Evolutionary conservation across 2,113 vertebrate genomes (phyloP).

Genomic region (Caretta caretta): DNA sequence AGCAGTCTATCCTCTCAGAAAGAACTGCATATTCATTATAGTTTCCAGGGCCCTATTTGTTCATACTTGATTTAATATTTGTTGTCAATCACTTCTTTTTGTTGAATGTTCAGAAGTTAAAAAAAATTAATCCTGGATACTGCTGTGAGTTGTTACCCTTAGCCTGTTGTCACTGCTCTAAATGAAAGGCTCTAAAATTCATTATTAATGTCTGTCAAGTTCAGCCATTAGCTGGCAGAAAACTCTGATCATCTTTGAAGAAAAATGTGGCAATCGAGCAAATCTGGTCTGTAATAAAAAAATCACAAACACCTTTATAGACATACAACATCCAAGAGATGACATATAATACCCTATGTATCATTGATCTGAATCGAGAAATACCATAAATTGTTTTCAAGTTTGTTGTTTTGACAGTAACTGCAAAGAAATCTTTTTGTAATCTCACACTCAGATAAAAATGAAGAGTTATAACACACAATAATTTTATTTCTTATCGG

Average conservation of each 20-base stretch:
- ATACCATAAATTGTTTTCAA: slow-evolving; percentile 17
- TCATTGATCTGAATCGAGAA: slow-evolving; percentile 18
- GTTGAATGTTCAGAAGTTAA: slow-evolving; percentile 37
- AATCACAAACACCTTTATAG: neutral
- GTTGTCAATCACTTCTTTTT: slow-evolving; percentile 50
- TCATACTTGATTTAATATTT: slow-evolving; percentile 49
- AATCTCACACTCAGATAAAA: slow-evolving; percentile 28
- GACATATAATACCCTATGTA: neutral
- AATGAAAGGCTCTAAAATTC: slow-evolving; percentile 21
- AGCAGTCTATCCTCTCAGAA: neutral
- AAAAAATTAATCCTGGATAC: slow-evolving; percentile 29
- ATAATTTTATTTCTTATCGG: neutral
- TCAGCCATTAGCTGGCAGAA: slow-evolving; percentile 23
- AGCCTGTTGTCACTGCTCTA: neutral
- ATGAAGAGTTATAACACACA: neutral
- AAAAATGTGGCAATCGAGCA: neutral
- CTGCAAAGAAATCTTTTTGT: slow-evolving; percentile 38
- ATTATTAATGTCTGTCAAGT: slow-evolving; percentile 22
- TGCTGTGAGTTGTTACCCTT: neutral
- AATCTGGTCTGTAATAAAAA: slow-evolving; percentile 13
- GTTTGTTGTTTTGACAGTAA: slow-evolving; percentile 53
- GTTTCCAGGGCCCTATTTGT: slow-evolving; percentile 49
- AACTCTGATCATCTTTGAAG: slow-evolving; percentile 33
- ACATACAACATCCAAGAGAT: neutral
- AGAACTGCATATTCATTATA: slow-evolving; percentile 9